phyloP scores from a whole-genome alignment of 2,888 invertebrate species.

The Acanthoscelides obtectus region DNA sequence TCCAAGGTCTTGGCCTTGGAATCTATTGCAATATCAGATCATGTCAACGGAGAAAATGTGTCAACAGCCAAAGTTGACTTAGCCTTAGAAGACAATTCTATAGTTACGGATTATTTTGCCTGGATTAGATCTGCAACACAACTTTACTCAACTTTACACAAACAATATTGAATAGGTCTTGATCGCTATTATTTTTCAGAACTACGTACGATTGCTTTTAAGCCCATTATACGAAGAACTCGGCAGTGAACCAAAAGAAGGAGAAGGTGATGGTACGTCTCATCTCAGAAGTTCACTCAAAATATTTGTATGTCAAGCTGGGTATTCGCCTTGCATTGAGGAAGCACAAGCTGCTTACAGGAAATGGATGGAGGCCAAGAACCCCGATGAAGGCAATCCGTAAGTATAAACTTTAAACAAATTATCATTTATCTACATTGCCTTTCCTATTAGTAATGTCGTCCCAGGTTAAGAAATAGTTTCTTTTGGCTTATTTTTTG shows the following conservation, averaged over 20 bases:
- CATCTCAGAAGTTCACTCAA: slow-evolving; percentile 65
- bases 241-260: slow-evolving; percentile 50
- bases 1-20: no score
- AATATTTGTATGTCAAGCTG: slow-evolving; percentile 69
- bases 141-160: no score
- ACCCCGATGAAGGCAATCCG: slow-evolving; percentile 78
- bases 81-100: no score
- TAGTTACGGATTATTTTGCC: no score
- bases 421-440: slow-evolving; percentile 1
- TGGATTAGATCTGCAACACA: no score
- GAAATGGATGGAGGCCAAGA: slow-evolving; percentile 69
- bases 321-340: slow-evolving; percentile 71
- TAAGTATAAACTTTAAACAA: slow-evolving; percentile 46
- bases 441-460: not conserved
- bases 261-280: slow-evolving; percentile 63
- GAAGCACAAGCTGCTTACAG: slow-evolving; percentile 69
- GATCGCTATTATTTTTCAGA: no score
- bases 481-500: no score
- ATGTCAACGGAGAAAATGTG: no score
- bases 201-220: slow-evolving; percentile 63
- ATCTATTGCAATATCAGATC: no score
- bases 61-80: no score
- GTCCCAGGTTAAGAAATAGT: no score
- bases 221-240: slow-evolving; percentile 70
- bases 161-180: no score